phyloP scores from a whole-genome alignment of 2,888 invertebrate genomes.

The Pelosia muscerda region DNA sequence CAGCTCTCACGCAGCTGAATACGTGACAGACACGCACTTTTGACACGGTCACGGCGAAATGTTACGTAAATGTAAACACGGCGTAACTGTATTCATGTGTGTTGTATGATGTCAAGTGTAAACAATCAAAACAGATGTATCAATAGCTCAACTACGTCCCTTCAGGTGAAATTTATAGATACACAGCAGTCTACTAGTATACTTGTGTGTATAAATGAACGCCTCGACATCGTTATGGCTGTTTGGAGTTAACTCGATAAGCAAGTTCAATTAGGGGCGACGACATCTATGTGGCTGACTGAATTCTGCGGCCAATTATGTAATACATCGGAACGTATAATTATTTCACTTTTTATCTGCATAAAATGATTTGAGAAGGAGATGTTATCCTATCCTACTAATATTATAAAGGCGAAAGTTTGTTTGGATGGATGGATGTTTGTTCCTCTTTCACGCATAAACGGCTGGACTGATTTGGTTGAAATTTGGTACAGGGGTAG shows the following conservation, averaged over 20 bases:
- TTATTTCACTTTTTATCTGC: slow-evolving; percentile 12
- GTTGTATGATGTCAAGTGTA: too few species aligned
- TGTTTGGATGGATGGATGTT: too few species aligned
- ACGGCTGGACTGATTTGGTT: too few species aligned
- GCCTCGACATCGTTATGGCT: slow-evolving; percentile 29
- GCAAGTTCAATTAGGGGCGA: slow-evolving; percentile 53
- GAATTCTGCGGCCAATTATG: slow-evolving; percentile 53
- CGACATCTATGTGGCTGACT: slow-evolving; percentile 45
- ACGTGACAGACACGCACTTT: too few species aligned
- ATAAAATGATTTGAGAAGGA: background rate
- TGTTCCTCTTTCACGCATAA: too few species aligned
- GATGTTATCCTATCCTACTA: too few species aligned
- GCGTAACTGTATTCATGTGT: background rate
- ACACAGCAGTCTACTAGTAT: background rate
- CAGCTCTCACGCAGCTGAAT: too few species aligned
- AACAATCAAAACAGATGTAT: background rate
- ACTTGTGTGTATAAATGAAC: background rate
- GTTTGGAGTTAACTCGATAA: slow-evolving; percentile 49
- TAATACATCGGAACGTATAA: slow-evolving; percentile 36
- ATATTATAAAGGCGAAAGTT: too few species aligned
- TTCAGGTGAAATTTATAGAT: background rate
- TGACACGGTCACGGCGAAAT: too few species aligned
- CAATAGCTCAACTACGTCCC: background rate
- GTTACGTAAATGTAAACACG: too few species aligned
- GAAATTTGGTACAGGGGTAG: too few species aligned